Evolutionary conservation across 1,140 invertebrate genomes (phyloP), one percentile per base, ranked within the genome.

Genomic region (Drosophila kurseongensis): DNA sequence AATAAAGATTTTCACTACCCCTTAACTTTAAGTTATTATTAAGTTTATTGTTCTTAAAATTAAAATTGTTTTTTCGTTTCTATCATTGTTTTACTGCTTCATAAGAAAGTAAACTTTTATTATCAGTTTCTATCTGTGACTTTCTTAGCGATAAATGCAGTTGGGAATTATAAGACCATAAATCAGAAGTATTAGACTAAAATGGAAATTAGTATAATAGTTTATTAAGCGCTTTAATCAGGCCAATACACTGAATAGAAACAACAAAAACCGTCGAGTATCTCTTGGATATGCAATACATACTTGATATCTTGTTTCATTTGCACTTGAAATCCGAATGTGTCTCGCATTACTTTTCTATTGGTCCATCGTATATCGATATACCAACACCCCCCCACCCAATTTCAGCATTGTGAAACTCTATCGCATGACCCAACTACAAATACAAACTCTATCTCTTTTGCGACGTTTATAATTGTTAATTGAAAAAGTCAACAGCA

Each of bases 401-500:
- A 23, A 16, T 18, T 16, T 62, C 4, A n/a, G 35, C n/a, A 32
- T 67, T 67, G 63, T 50, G 63, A 65, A 67, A 67, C 60, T 40
- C n/a, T 13, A 48, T n/a, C 23, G 14, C 58, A 32, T 40, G 58
- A 62, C 56, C 56, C 35, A 45, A 48, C 14, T 32, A 18, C 9
- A 42, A 42, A 57, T 59, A 47, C 44, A 42, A 51, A 44, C 51
- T 63, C 36, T 16, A 44, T 58, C 62, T 73, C 55, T 38, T 32
- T 38, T 23, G 48, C 16, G 32, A 38, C 40, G 44, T 75, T 54
- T 76, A 71, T 77, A 86, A 68, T 88, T 86, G 75, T 82, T 86
- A 86, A 86, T 86, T 88, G 83, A 79, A 73, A 83, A 71, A 82
- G 72, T 82, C 71, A 88, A 86, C 79, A 86, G 27, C 23, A 29